Conservation (phyloP, 2,888 invertebrate species). For the Apodemia zela region DNA sequence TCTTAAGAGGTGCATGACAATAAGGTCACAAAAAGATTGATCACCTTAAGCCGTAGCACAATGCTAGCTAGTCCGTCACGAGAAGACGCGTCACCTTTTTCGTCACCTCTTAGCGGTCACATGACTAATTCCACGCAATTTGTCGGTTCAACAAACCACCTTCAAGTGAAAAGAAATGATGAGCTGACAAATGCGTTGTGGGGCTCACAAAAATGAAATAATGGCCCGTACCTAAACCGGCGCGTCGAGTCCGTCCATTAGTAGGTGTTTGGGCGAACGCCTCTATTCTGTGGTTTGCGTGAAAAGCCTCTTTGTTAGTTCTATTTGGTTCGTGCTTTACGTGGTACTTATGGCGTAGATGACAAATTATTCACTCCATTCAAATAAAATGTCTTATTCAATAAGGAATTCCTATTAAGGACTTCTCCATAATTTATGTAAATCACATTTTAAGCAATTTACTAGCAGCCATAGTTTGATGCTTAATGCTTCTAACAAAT, state of each 20-base stretch:
- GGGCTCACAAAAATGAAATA: slow-evolving; percentile 77
- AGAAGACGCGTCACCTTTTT: slow-evolving; percentile 74
- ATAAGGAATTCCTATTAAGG: slow-evolving; percentile 45
- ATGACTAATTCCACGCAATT: slow-evolving; percentile 77
- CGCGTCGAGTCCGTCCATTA: slow-evolving; percentile 69
- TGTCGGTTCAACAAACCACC: slow-evolving; percentile 68
- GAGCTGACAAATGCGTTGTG: slow-evolving; percentile 76
- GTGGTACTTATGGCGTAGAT: slow-evolving; percentile 70
- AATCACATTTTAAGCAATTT: slow-evolving; percentile 16
- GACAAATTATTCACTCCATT: slow-evolving; percentile 65
- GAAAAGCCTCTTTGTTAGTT: slow-evolving; percentile 76
- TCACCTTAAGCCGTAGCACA: slow-evolving; percentile 57
- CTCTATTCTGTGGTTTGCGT: slow-evolving; percentile 73
- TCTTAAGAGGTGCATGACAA: slow-evolving; percentile 46
- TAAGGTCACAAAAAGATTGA: slow-evolving; percentile 60
- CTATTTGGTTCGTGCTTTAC: slow-evolving; percentile 74
- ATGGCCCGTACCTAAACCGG: slow-evolving; percentile 74
- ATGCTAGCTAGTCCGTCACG: slow-evolving; percentile 45
- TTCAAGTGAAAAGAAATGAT: slow-evolving; percentile 75
- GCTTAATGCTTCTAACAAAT: background rate
- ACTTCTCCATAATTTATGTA: slow-evolving; percentile 10
- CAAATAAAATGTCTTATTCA: slow-evolving; percentile 58
- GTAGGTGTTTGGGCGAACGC: slow-evolving; percentile 78
- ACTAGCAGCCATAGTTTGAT: background rate
- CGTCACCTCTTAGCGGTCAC: slow-evolving; percentile 75